These are phyloP conservation scores for Melospiza melodia DNA, from an alignment of 2,113 vertebrate genomes.

Conservation along the genomic window DNA sequence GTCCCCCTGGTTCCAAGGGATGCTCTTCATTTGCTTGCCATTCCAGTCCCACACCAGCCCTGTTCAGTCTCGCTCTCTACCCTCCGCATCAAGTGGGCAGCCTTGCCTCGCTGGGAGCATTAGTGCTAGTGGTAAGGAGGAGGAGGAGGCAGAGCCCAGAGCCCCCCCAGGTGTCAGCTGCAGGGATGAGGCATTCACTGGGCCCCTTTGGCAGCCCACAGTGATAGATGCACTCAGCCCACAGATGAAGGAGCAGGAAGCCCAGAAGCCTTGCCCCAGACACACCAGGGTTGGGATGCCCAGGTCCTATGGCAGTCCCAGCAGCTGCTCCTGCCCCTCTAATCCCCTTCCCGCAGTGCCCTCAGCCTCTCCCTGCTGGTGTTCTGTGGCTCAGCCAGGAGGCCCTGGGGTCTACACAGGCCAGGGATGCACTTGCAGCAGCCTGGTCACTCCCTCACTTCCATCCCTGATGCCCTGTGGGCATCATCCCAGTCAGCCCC, in stretches of 20 bases:
- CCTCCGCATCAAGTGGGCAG: not conserved
- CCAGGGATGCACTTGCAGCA: not conserved
- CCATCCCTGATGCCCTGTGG: not conserved
- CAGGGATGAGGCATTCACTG: not conserved
- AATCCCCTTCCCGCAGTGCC: accelerated
- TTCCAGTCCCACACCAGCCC: not conserved
- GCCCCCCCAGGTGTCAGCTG: accelerated
- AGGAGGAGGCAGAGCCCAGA: not conserved
- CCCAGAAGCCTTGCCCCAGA: not conserved
- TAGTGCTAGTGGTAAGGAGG: not conserved
- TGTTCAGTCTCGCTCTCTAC: accelerated
- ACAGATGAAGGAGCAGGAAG: not conserved
- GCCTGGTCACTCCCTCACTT: not conserved
- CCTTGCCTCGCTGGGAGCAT: not conserved
- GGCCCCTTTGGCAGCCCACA: not conserved
- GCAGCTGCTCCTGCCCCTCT: not conserved
- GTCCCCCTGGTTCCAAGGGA: not conserved
- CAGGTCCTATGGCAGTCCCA: not conserved
- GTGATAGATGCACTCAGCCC: not conserved
- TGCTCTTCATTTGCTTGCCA: not conserved
- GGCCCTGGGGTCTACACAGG: not conserved
- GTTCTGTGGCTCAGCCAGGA: not conserved
- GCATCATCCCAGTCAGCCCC: not conserved
- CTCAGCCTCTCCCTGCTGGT: not conserved
- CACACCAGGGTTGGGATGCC: not conserved